These are phyloP conservation scores for Drosophila santomea DNA, from an alignment of 1,140 invertebrate genomes.

Conservation along the genomic window DNA sequence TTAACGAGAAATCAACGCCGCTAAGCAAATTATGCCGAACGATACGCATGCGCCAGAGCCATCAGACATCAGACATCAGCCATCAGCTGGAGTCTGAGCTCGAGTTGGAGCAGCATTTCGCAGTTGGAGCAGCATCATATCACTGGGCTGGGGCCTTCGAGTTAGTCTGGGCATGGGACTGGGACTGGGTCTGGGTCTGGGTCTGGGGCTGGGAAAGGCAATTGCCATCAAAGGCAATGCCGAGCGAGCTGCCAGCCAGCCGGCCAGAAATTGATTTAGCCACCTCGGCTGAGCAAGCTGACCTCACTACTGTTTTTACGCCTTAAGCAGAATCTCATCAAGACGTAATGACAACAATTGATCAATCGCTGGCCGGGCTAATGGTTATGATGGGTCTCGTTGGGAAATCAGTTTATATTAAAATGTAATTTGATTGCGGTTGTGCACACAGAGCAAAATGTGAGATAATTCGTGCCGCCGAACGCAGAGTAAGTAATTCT, in stretches of 20 bases:
- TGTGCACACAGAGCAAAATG: background rate
- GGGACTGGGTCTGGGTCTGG: conserved; percentile 2
- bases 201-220: conserved; percentile 38
- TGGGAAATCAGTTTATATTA: conserved; percentile 68
- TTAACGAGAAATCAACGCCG: conserved; percentile 82
- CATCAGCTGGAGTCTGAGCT: background rate
- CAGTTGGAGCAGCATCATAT: conserved; percentile 34
- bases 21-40: conserved; percentile 83
- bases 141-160: conserved; percentile 29
- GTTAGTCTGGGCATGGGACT: conserved; percentile 4
- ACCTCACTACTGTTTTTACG: conserved; percentile 84
- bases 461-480: background rate
- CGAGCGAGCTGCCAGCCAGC: conserved; percentile 39
- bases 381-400: conserved; percentile 52
- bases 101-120: conserved; percentile 29
- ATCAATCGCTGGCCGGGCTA: conserved; percentile 64
- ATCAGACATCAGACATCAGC: conserved; percentile 32
- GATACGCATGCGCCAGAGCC: conserved; percentile 79
- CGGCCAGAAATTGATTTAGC: conserved; percentile 79
- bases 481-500: background rate
- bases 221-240: conserved; percentile 61
- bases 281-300: conserved; percentile 68
- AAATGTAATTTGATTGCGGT: conserved; percentile 73
- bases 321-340: conserved; percentile 84
- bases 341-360: conserved; percentile 79